Percentiles rank a stretch among this genome's conserved stretches.
These are phyloP conservation scores for Strigops habroptila DNA, from an alignment of 2,113 vertebrate genomes.

Conservation along the genomic window DNA sequence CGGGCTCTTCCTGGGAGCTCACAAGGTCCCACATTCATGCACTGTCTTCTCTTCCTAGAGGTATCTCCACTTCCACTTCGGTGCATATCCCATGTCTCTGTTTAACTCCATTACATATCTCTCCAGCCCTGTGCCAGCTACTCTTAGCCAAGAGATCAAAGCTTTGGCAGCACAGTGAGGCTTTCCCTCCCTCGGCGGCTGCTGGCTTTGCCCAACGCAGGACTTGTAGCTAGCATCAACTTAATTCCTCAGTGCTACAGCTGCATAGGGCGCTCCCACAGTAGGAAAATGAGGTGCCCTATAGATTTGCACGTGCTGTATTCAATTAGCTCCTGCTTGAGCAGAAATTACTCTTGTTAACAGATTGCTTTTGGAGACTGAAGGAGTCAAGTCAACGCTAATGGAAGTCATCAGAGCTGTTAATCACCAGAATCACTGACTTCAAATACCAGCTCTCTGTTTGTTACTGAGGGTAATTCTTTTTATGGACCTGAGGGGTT, in stretches of 20 bases:
- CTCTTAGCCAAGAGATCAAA: not conserved
- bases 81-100: not conserved
- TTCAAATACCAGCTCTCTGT: constrained; percentile 1
- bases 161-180: not conserved
- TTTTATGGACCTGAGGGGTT: not conserved
- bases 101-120: constrained; percentile 23
- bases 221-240: not conserved
- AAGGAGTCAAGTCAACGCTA: not conserved
- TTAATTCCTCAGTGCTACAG: not conserved
- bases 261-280: not conserved
- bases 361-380: not conserved
- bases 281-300: not conserved
- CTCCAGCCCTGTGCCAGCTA: not conserved
- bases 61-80: not conserved
- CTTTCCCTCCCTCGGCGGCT: not conserved
- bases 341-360: constrained; percentile 40
- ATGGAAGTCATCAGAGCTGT: constrained; percentile 14
- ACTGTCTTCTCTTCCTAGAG: not conserved
- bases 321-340: constrained; percentile 29
- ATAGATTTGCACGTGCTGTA: not conserved
- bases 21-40: accelerated
- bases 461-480: constrained; percentile 18
- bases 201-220: not conserved
- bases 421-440: not conserved
- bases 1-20: not conserved